These are phyloP conservation scores for Drosophila tripunctata DNA, from an alignment of 2,888 invertebrate species.

Conservation along the genomic window DNA sequence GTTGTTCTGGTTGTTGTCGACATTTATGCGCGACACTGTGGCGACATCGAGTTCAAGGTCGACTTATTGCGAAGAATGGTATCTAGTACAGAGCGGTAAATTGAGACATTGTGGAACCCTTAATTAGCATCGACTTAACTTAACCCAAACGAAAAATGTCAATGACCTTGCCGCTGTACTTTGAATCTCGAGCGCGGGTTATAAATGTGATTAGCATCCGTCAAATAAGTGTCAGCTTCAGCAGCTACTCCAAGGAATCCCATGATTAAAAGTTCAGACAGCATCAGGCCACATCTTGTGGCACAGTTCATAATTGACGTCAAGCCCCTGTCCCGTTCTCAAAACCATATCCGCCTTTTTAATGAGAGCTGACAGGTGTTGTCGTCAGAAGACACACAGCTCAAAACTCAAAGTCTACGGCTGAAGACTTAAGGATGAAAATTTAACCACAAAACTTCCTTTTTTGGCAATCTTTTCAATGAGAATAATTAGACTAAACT, in stretches of 20 bases:
- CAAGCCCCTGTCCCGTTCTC: slow-evolving; percentile 12
- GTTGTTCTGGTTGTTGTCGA: slow-evolving; percentile 28
- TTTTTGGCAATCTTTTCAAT: not conserved
- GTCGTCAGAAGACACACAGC: slow-evolving; percentile 4
- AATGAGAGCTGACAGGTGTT: slow-evolving; percentile 64
- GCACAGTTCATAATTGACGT: slow-evolving; percentile 36
- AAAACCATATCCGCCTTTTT: slow-evolving; percentile 20
- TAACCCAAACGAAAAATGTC: slow-evolving; percentile 9
- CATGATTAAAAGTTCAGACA: slow-evolving; percentile 39
- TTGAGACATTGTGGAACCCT: slow-evolving; percentile 1
- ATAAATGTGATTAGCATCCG: slow-evolving; percentile 47
- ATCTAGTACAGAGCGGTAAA: not conserved
- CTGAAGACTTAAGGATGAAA: not conserved
- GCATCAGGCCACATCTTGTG: slow-evolving; percentile 26
- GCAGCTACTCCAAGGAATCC: slow-evolving; percentile 24
- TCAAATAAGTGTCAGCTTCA: slow-evolving; percentile 38
- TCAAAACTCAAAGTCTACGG: slow-evolving; percentile 12
- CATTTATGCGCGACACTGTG: slow-evolving; percentile 55
- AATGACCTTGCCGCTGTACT: slow-evolving; percentile 16
- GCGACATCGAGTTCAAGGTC: slow-evolving; percentile 70
- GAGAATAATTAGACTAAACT: not conserved
- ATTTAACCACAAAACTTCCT: slow-evolving; percentile 10
- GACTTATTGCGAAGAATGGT: slow-evolving; percentile 17
- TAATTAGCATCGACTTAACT: slow-evolving; percentile 32
- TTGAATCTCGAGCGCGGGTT: not conserved